Evolutionary conservation across 2,797 vertebrate genomes (phyloP), one percentile per base, ranked within the genome.

Genomic region (Parauchenoglanis ngamensis): DNA sequence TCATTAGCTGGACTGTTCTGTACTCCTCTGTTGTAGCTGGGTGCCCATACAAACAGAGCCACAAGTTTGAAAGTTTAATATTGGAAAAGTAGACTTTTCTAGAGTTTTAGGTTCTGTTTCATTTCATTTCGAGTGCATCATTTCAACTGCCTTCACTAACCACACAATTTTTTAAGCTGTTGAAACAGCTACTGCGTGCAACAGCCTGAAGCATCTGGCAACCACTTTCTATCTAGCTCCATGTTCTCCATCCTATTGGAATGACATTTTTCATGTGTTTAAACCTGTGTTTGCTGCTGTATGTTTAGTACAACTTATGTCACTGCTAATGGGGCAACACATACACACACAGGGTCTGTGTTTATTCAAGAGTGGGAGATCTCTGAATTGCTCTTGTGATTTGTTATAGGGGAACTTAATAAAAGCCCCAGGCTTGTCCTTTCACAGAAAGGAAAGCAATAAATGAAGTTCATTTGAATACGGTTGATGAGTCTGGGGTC

Each of bases 401-500:
- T 81, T 88, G 57, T 85, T 82, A 65, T 72, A 76, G 35, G 40
- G 28, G 56, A 83, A 35, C 84, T 77, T 83, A 65, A 86, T 83
- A 68, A 86, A 68, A 70, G 84, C 35, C 75, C 25, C 44, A n/a
- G 25, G 28, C 46, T 75, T 52, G 21, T 84, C 72, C 7, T 23
- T 68, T 70, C 46, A 57, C 46, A n/a, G 75, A 67, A 82, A 19
- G 15, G 75, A 35, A 65, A 65, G n/a, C 87, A 31, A 28, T 86
- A 79, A 67, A 79, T 77, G 57, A 8, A 57, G 78, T 40, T 84
- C 3, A 85, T 85, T 77, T 73, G 63, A 78, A 61, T 86, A 85
- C 65, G 10, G 77, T 17, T 61, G 44, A 77, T 81, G 82, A 86
- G 84, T 80, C 28, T 46, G 12, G 54, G 86, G 88, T 90, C 86